A percentile compares a stretch with the other conserved stretches of the same genome.
Evolutionary conservation across 2,888 invertebrate genomes (phyloP).

Genomic region (Ectobius pallidus): DNA sequence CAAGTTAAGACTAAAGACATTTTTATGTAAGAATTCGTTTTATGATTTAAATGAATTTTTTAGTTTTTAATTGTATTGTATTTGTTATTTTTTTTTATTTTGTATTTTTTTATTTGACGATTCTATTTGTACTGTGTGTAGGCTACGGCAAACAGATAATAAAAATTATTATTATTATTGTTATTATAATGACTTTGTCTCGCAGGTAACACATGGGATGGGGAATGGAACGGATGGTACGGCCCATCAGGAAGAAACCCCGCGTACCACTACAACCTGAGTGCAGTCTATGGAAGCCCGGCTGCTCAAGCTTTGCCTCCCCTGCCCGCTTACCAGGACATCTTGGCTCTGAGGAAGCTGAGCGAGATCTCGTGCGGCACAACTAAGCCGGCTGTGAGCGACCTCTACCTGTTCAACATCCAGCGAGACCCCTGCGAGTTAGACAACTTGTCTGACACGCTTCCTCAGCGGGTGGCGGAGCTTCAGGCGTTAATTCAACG

Average conservation of each 20-base stretch:
- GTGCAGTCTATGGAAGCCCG: constrained; percentile 58
- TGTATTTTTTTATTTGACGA: too few relatives aligned
- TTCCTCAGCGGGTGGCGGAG: constrained; percentile 62
- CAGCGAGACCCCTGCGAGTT: constrained; percentile 85
- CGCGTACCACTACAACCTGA: constrained; percentile 59
- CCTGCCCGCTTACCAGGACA: not conserved
- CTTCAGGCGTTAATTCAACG: constrained; percentile 61
- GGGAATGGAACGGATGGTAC: constrained; percentile 81
- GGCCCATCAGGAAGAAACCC: constrained; percentile 72
- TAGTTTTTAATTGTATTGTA: too few relatives aligned
- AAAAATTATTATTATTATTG: too few relatives aligned
- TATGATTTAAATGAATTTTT: too few relatives aligned
- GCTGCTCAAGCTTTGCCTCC: constrained; percentile 62
- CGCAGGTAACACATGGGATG: constrained; percentile 73
- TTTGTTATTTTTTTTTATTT: too few relatives aligned
- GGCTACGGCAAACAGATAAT: too few relatives aligned
- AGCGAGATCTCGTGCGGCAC: constrained; percentile 6
- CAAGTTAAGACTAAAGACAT: too few relatives aligned
- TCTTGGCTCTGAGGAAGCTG: constrained; percentile 5
- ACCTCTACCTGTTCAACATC: constrained; percentile 80
- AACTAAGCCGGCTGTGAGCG: too few relatives aligned
- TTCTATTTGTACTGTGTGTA: too few relatives aligned
- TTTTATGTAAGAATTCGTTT: too few relatives aligned
- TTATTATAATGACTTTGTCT: too few relatives aligned
- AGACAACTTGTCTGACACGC: constrained; percentile 70